These are phyloP conservation scores for Acrocyrtus sp. DNA, from an alignment of 2,888 invertebrate genomes.

Conservation along the genomic window DNA sequence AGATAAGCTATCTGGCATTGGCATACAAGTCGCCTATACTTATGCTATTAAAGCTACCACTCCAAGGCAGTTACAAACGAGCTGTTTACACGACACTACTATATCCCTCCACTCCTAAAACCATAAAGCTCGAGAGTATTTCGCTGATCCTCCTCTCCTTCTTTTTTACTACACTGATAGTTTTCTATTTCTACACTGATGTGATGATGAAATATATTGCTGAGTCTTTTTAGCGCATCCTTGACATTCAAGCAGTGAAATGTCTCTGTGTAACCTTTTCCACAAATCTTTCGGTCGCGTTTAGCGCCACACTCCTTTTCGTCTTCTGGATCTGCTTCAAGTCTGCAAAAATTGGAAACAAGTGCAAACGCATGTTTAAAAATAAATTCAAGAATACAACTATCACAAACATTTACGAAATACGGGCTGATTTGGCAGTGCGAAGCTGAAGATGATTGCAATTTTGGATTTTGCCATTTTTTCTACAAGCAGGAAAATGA, in stretches of 20 bases:
- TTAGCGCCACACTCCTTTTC: no score
- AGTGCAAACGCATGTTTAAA: conserved; percentile 6
- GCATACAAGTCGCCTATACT: background rate
- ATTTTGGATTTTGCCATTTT: background rate
- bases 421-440: background rate
- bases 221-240: conserved; percentile 12
- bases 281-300: no score
- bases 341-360: conserved; percentile 13
- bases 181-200: background rate
- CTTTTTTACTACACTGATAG: background rate
- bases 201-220: background rate
- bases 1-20: background rate
- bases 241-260: conserved; percentile 31
- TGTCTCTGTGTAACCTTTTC: background rate
- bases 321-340: conserved; percentile 26
- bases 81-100: background rate
- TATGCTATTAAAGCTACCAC: background rate
- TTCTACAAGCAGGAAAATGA: background rate
- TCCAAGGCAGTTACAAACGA: background rate
- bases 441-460: background rate
- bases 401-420: no score
- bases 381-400: no score
- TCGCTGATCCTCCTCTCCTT: background rate
- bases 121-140: background rate
- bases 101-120: background rate